Evolutionary conservation across 1,140 invertebrate genomes (phyloP), one percentile per base, ranked within the genome.

Genomic region (Lethocerus indicus): DNA sequence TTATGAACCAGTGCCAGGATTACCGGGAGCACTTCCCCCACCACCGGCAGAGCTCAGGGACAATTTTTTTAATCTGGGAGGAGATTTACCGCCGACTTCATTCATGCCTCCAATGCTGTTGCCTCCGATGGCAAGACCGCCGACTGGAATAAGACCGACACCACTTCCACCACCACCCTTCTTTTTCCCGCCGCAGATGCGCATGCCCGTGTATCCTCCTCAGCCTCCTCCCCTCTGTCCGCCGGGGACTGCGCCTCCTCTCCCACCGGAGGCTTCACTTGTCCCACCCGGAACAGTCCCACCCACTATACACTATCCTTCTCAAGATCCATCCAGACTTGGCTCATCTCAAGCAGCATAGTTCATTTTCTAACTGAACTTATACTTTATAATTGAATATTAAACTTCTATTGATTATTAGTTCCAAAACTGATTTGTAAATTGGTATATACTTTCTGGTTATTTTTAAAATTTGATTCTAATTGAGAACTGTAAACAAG

Each of bases 311-410:
- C 88, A 93, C 64, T 96, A 96, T 72, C 90, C 90, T 2, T 92
- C 87, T 60, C 90, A 94, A 62, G 90, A 96, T 74, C 90, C 90
- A 6, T 79, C 81, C 18, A 74, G 90, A 50, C 79, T 95, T 70
- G 90, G 91, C 0, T 74, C 80, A 18, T 44, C 42, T n/a, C n/a
- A n/a, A n/a, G n/a, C n/a, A n/a, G n/a, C n/a, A n/a, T n/a, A n/a
- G n/a, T n/a, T n/a, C n/a, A n/a, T n/a, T n/a, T n/a, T n/a, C n/a
- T n/a, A n/a, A n/a, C n/a, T n/a, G n/a, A n/a, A n/a, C n/a, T n/a
- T n/a, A n/a, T n/a, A n/a, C n/a, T n/a, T n/a, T n/a, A n/a, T n/a
- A n/a, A n/a, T n/a, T n/a, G n/a, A n/a, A n/a, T n/a, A n/a, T n/a
- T n/a, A n/a, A n/a, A n/a, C n/a, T n/a, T n/a, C n/a, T n/a, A n/a